Conservation (phyloP, 2,888 invertebrate species). For the Mystacides longicornis region DNA sequence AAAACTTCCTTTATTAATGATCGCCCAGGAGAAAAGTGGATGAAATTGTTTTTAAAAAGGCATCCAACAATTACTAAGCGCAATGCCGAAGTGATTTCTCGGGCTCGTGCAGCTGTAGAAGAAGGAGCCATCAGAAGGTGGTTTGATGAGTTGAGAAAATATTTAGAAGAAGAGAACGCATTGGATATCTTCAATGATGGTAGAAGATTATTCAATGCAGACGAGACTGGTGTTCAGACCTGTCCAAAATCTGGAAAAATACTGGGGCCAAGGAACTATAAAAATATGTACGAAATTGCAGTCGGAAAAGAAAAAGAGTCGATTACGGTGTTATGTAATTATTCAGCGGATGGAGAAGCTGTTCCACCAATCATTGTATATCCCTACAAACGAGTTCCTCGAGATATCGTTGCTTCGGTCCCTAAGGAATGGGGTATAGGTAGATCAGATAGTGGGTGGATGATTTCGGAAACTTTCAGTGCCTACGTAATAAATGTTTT, state of each 20-base stretch:
- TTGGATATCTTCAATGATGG: slow-evolving; percentile 20
- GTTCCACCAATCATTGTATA: slow-evolving; percentile 27
- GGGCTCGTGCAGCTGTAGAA: slow-evolving; percentile 27
- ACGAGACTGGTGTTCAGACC: slow-evolving; percentile 25
- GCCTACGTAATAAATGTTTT: slow-evolving; percentile 15
- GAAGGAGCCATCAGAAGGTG: slow-evolving; percentile 27
- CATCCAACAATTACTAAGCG: slow-evolving; percentile 27
- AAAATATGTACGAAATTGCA: slow-evolving; percentile 26
- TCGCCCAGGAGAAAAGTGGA: slow-evolving; percentile 29
- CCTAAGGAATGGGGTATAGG: slow-evolving; percentile 27
- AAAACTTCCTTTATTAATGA: slow-evolving; percentile 26
- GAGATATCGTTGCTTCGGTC: slow-evolving; percentile 24
- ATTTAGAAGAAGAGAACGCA: slow-evolving; percentile 24
- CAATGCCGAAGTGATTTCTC: slow-evolving; percentile 27
- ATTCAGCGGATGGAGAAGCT: slow-evolving; percentile 22
- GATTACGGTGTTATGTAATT: slow-evolving; percentile 24
- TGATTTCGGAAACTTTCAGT: slow-evolving; percentile 28
- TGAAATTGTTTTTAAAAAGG: slow-evolving; percentile 28
- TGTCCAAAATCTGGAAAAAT: slow-evolving; percentile 25
- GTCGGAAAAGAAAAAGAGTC: slow-evolving; percentile 23
- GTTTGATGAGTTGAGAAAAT: slow-evolving; percentile 25
- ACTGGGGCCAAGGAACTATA: slow-evolving; percentile 24
- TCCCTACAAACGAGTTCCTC: slow-evolving; percentile 28
- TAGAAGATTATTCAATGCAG: slow-evolving; percentile 25
- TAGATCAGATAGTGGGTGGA: slow-evolving; percentile 28